phyloP scores from a whole-genome alignment of 2,888 invertebrate species.

The Incurvaria masculella region DNA sequence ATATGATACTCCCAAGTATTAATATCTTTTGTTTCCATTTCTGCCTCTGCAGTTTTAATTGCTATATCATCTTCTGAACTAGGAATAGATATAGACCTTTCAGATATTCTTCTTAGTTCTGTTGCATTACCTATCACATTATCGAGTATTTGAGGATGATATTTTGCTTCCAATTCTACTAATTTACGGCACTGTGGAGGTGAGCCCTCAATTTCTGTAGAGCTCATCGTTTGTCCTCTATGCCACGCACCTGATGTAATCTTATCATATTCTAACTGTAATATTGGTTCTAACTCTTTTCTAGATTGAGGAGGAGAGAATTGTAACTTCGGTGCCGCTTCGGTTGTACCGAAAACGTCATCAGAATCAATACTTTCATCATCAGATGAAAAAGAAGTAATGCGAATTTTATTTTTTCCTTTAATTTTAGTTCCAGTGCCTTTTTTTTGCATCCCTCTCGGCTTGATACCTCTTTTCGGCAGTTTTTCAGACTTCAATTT shows the following conservation, averaged over 20 bases:
- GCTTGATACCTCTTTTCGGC: slow-evolving; percentile 51
- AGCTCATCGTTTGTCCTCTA: slow-evolving; percentile 71
- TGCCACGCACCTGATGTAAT: slow-evolving; percentile 65
- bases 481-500: slow-evolving; percentile 59
- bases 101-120: slow-evolving; percentile 67
- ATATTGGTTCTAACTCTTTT: slow-evolving; percentile 71
- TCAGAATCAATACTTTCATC: slow-evolving; percentile 75
- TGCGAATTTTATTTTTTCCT: slow-evolving; percentile 65
- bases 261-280: slow-evolving; percentile 69
- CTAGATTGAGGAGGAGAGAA: slow-evolving; percentile 74
- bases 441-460: slow-evolving; percentile 31
- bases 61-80: slow-evolving; percentile 73
- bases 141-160: slow-evolving; percentile 62
- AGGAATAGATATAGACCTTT: slow-evolving; percentile 71
- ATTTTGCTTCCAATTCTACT: slow-evolving; percentile 62
- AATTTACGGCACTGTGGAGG: slow-evolving; percentile 69
- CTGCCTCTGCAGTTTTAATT: slow-evolving; percentile 51
- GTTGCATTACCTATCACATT: slow-evolving; percentile 61
- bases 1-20: slow-evolving; percentile 58
- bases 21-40: slow-evolving; percentile 48
- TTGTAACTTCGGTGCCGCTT: slow-evolving; percentile 69
- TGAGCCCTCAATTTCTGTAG: slow-evolving; percentile 74
- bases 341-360: slow-evolving; percentile 73
- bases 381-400: slow-evolving; percentile 73
- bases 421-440: slow-evolving; percentile 61